Conservation (phyloP, 2,113 vertebrate species). For the Siniperca chuatsi region DNA sequence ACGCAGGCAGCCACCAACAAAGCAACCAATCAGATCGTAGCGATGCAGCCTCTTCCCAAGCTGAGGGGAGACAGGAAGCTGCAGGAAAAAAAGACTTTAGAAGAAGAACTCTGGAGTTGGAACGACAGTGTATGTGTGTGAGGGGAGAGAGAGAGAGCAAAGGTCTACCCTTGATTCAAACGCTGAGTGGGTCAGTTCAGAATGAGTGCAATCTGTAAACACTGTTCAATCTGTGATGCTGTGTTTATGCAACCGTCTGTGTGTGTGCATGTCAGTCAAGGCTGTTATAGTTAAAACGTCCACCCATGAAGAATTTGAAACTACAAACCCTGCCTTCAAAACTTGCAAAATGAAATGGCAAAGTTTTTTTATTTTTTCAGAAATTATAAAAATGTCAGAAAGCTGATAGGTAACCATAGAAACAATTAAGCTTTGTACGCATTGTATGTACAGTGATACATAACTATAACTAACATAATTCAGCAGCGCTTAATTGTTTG, state of each 20-base stretch:
- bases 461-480: conserved; percentile 10
- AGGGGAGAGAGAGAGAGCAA: conserved; percentile 42
- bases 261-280: conserved; percentile 12
- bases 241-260: conserved; percentile 33
- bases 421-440: neutral
- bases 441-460: neutral
- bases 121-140: conserved; percentile 38
- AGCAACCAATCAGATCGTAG: conserved; percentile 76
- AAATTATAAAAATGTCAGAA: neutral
- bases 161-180: conserved; percentile 36
- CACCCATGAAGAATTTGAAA: conserved; percentile 26
- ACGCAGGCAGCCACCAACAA: conserved; percentile 39
- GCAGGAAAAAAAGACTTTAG: conserved; percentile 31
- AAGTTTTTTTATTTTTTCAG: neutral
- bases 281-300: conserved; percentile 26
- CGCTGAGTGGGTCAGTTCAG: conserved; percentile 57
- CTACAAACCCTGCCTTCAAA: conserved; percentile 14
- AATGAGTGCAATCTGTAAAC: conserved; percentile 50
- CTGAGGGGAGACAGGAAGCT: conserved; percentile 26
- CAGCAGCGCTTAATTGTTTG: neutral
- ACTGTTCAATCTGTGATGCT: conserved; percentile 62
- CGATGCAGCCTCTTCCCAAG: conserved; percentile 47
- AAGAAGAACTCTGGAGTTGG: conserved; percentile 58
- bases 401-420: neutral
- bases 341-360: neutral